These are phyloP conservation scores for Limanda limanda DNA, from an alignment of 2,113 vertebrate genomes.

Conservation along the genomic window DNA sequence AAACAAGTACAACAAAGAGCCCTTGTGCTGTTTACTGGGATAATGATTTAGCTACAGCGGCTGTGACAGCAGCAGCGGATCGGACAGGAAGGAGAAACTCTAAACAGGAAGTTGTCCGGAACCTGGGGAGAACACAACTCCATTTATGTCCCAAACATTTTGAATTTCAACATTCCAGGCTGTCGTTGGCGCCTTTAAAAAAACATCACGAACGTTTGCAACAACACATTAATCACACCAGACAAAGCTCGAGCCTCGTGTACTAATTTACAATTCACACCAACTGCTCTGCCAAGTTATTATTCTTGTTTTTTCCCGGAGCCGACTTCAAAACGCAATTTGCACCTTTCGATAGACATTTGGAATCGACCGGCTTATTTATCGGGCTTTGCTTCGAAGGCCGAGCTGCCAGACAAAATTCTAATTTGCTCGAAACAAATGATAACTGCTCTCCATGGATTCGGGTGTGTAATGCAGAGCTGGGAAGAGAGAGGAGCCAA, in stretches of 20 bases:
- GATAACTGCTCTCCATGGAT: background rate
- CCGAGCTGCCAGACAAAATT: background rate
- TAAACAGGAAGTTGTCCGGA: conserved; percentile 77
- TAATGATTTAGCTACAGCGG: conserved; percentile 49
- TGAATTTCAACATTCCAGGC: too few species aligned
- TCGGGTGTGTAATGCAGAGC: background rate
- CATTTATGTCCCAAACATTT: conserved; percentile 11
- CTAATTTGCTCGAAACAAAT: conserved; percentile 26
- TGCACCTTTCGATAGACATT: conserved; percentile 34
- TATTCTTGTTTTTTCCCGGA: background rate
- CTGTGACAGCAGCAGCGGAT: conserved; percentile 45
- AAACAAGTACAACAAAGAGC: conserved; percentile 69
- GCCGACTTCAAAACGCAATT: conserved; percentile 22
- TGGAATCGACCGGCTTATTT: background rate
- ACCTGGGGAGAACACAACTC: conserved; percentile 38
- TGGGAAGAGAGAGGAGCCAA: background rate
- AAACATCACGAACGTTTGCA: background rate
- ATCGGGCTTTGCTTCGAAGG: conserved; percentile 11
- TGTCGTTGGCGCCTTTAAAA: too few species aligned
- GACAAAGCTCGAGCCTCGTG: background rate
- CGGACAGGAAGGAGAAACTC: conserved; percentile 68
- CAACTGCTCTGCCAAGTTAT: background rate
- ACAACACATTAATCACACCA: background rate
- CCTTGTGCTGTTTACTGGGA: conserved; percentile 53
- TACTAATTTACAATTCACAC: background rate